Conservation (phyloP, 1,140 invertebrate species). For the Cyphomyrmex costatus region DNA sequence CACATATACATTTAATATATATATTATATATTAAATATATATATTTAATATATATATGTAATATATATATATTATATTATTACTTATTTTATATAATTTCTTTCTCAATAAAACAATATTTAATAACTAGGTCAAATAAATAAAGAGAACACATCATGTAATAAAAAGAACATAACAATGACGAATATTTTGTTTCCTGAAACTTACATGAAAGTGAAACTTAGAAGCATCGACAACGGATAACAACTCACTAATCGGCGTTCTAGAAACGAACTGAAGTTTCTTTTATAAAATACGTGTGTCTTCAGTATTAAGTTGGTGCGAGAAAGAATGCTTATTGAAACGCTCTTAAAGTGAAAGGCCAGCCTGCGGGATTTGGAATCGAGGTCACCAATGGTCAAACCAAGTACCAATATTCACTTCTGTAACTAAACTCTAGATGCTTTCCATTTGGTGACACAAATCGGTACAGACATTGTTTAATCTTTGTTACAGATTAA, state of each 20-base stretch:
- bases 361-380: constrained; percentile 77
- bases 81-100: neutral
- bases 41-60: too few relatives aligned
- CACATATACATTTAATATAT: too few relatives aligned
- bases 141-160: neutral
- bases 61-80: neutral
- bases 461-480: constrained; percentile 51
- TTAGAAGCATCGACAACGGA: too few relatives aligned
- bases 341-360: constrained; percentile 85
- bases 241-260: constrained; percentile 20
- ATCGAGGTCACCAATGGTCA: constrained; percentile 83
- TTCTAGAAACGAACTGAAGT: constrained; percentile 48
- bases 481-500: neutral
- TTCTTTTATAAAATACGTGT: constrained; percentile 63
- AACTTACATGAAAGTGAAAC: constrained; percentile 54
- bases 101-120: neutral
- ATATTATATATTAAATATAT: too few relatives aligned
- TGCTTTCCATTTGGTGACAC: constrained; percentile 64
- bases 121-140: neutral
- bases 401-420: constrained; percentile 58
- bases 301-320: constrained; percentile 42
- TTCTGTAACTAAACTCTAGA: constrained; percentile 66
- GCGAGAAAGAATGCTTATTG: constrained; percentile 80
- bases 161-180: neutral
- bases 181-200: neutral